Base-by-base conservation (phyloP, 2,888 invertebrate species). In the Andrena hattorfiana region DNA sequence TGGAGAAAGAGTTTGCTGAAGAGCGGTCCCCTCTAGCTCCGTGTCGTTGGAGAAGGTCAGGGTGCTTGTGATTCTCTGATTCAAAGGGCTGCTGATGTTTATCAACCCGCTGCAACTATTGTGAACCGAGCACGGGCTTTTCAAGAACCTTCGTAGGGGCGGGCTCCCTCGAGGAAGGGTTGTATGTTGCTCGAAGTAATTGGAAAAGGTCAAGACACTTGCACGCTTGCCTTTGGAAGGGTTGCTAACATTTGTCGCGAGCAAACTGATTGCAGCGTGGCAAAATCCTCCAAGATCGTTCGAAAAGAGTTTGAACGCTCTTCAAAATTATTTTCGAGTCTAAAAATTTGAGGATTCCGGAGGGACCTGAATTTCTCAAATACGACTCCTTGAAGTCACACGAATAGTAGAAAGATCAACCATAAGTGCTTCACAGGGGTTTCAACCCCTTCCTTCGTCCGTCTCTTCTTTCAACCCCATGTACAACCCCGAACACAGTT, bases 41-140 rank as follows among this genome's bases (percentile, higher is more conserved):
- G 7, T 28, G 72, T n/a, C 62, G 75, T 74, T 78, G 75, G 13
- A 74, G 68, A 68, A 74, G 78, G 68, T 78, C 78, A 75, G 51
- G 68, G 16, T 56, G 51, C 67, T 28, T 1, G 30, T 60, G 66
- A 72, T 72, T 72, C 66, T 30, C 42, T n/a, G 76, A 77, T 71
- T 70, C 56, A 71, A 77, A 71, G 71, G 76, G 71, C 5, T 10
- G 42, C 28, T n/a, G 59, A 51, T 73, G 77, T 67, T 71, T 71
- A 63, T 59, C 63, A 35, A 60, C 35, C 42, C 20, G 35, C 23
- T 13, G 23, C 20, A 16, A 42, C 60, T 49, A 75, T 54, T 62
- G 62, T 30, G 63, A 56, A 56, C 62, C 10, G 49, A 2, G 51
- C 20, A 10, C 51, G 16, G 42, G 60, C 16, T 70, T 54, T 48